Base-by-base conservation (phyloP, 2,888 invertebrate genomes). In the Lasioglossum morio region DNA sequence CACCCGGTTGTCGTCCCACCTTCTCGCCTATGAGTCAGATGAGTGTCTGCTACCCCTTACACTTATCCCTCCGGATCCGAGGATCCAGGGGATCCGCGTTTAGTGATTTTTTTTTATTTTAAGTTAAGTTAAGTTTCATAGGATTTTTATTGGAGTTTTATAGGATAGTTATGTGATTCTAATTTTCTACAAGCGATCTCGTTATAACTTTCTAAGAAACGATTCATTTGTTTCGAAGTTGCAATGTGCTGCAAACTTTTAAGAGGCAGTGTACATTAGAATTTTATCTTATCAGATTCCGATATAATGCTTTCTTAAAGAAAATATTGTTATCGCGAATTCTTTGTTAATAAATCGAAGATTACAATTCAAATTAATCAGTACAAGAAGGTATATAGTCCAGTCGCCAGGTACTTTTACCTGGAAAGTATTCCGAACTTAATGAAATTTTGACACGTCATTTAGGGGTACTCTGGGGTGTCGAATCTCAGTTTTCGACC, bases 1-100 rank as follows among this genome's bases (percentile, higher is more conserved):
- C 66, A 66, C 66, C 82, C 53, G 43, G 46, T 46, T 46, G 46
- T 69, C 48, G 46, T 69, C 48, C 57, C 66, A 77, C 72, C 40
- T 14, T 63, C 30, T 57, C 34, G 63, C 53, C 79, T 87, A 88
- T 93, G 93, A 94, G 91, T 92, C 92, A 92, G 92, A 89, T 92
- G 88, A 89, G 88, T 90, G 87, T 83, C 86, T 75, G 57, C 77
- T 53, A 72, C 77, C 81, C 84, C 86, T 88, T 93, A 93, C 93
- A 93, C 90, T 87, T 53, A 66, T 79, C 78, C 85, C 79, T 66
- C 37, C 30, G 40, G 23, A 23, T 46, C 30, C 19, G 46, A 5
- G 16, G 46, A 46, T 46, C 16, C 46, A 46, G 1, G 27, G 1
- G 34, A 30, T 70, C 30, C 60, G 76, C 77, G n/a, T n/a, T n/a